Conservation (phyloP, 2,797 vertebrate species). For the Botia almorhae region DNA sequence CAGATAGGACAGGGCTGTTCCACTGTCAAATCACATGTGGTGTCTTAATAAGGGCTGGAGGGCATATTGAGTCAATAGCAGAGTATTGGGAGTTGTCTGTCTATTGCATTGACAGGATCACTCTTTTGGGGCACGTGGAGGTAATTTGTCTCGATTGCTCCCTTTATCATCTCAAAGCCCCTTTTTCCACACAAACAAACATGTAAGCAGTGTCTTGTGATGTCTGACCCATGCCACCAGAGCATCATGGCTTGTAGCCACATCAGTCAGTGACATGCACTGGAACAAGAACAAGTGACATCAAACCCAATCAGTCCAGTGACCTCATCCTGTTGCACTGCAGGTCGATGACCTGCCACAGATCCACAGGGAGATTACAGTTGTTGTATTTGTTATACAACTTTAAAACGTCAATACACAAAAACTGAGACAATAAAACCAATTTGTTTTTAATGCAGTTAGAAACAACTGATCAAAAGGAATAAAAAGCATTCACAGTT, state of each 20-base stretch:
- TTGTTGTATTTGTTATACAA: conserved; percentile 3
- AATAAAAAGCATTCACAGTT: conserved; percentile 7
- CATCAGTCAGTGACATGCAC: conserved; percentile 27
- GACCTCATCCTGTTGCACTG: conserved; percentile 28
- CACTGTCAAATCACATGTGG: conserved; percentile 38
- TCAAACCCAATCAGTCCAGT: conserved; percentile 6
- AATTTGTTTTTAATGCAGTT: not conserved
- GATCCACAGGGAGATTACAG: conserved; percentile 15
- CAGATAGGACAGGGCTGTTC: not conserved
- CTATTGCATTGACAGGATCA: not conserved
- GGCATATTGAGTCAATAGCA: conserved; percentile 6
- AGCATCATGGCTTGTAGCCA: conserved; percentile 8
- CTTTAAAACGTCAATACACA: not conserved
- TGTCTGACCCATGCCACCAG: conserved; percentile 21
- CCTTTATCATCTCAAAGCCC: not conserved
- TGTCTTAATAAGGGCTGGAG: conserved; percentile 2
- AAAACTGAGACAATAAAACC: not conserved
- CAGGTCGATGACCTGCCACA: conserved; percentile 7
- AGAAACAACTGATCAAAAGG: not conserved
- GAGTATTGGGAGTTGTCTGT: not conserved
- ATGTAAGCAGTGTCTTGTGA: not conserved
- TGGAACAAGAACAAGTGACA: conserved; percentile 26
- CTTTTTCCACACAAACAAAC: not conserved
- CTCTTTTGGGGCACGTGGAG: not conserved
- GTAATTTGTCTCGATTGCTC: not conserved